Percentiles rank a stretch among this genome's conserved stretches.
Evolutionary conservation across 2,888 invertebrate genomes (phyloP).

Genomic region (Xanthostigma xanthostigma): DNA sequence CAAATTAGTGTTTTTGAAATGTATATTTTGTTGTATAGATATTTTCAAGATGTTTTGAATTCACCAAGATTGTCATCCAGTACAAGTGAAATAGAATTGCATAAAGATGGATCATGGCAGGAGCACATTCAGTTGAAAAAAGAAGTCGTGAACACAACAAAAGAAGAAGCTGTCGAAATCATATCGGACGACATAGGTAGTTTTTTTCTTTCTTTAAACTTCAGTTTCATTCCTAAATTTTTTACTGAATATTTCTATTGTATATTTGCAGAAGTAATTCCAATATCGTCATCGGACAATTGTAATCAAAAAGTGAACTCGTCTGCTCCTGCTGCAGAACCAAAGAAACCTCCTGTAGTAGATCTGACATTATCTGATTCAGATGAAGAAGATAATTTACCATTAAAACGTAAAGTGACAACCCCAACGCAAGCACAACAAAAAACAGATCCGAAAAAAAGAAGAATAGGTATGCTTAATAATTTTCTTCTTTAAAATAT

Average conservation of each 20-base stretch:
- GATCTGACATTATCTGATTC: conserved; percentile 62
- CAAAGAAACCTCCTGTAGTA: conserved; percentile 35
- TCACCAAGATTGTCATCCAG: conserved; percentile 52
- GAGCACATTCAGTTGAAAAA: conserved; percentile 48
- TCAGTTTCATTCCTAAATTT: neutral
- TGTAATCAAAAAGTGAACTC: conserved; percentile 15
- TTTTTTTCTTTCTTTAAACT: neutral
- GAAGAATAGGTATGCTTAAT: conserved; percentile 25
- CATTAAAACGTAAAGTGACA: conserved; percentile 43
- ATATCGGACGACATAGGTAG: conserved; percentile 63
- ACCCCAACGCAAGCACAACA: conserved; percentile 29
- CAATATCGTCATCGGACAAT: conserved; percentile 17
- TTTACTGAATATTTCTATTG: neutral
- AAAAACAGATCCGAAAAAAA: conserved; percentile 27
- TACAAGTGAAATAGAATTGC: conserved; percentile 67
- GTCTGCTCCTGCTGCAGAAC: conserved; percentile 28
- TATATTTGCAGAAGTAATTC: conserved; percentile 20
- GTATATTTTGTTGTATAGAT: conserved; percentile 30
- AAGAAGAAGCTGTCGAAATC: conserved; percentile 48
- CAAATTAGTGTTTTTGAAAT: neutral
- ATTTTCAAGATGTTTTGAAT: conserved; percentile 69
- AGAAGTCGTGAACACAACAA: conserved; percentile 29
- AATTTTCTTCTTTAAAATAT: conserved; percentile 12
- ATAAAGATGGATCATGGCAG: conserved; percentile 76
- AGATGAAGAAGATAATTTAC: conserved; percentile 49